phyloP scores from a whole-genome alignment of 2,888 invertebrate species.

The Altica lythri region DNA sequence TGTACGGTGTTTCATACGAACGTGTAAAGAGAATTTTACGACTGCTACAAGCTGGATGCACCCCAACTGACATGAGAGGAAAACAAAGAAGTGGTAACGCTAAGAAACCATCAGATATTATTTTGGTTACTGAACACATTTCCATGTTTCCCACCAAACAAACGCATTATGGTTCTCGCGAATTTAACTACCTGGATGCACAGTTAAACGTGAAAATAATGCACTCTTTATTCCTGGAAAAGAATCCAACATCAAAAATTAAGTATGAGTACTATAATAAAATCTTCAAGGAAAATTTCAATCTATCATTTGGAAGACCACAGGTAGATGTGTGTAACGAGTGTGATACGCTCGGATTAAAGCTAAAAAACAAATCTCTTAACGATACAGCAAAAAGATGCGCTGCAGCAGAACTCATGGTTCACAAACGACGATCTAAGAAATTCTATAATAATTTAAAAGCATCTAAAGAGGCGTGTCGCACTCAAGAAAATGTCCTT shows the following conservation, averaged over 20 bases:
- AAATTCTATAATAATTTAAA: too few species aligned
- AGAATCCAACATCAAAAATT: neutral
- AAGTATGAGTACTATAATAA: neutral
- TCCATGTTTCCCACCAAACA: neutral
- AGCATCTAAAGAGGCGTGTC: neutral
- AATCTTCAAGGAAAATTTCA: neutral
- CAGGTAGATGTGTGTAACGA: neutral
- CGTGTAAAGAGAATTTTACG: neutral
- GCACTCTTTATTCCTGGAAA: neutral
- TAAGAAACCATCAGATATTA: neutral
- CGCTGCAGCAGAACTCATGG: neutral
- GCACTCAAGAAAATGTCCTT: neutral
- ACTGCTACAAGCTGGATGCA: neutral
- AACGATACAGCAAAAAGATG: conserved; percentile 4
- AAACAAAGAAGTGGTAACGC: neutral
- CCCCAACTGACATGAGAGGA: neutral
- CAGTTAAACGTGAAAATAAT: neutral
- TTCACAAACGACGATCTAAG: too few species aligned
- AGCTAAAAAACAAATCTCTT: neutral
- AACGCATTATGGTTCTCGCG: neutral
- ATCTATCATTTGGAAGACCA: conserved; percentile 1
- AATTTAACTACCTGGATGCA: neutral
- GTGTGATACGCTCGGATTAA: neutral
- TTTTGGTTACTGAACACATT: neutral
- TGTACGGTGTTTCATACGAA: neutral